Percentiles rank a stretch among this genome's conserved stretches.
Evolutionary conservation across 2,888 invertebrate species (phyloP).

Genomic region (Caenorhabditis angaria): DNA sequence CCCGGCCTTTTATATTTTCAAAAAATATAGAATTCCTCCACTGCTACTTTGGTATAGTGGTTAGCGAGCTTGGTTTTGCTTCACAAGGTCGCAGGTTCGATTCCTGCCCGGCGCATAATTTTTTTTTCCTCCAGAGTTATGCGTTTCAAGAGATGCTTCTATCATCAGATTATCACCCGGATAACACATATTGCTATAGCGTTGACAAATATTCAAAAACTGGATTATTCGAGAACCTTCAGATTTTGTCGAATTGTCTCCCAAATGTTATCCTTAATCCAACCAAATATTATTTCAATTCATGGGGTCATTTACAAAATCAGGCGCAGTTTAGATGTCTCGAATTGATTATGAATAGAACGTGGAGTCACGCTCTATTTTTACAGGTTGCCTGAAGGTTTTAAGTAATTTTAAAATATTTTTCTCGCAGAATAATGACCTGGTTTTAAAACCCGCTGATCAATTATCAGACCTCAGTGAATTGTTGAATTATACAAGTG

Average conservation of each 20-base stretch:
- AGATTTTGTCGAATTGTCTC: slow-evolving; percentile 22
- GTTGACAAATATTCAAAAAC: slow-evolving; percentile 23
- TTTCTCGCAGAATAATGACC: slow-evolving; percentile 28
- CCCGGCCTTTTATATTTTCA: too few species aligned
- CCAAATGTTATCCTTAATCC: slow-evolving; percentile 23
- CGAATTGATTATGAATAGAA: slow-evolving; percentile 14
- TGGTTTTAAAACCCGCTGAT: slow-evolving; percentile 28
- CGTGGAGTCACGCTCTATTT: slow-evolving; percentile 31
- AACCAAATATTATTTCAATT: slow-evolving; percentile 21
- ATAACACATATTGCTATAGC: slow-evolving; percentile 32
- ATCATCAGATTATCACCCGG: slow-evolving; percentile 31
- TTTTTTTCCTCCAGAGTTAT: slow-evolving; percentile 17
- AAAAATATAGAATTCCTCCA: too few species aligned
- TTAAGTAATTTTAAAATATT: too few species aligned
- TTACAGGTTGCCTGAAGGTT: slow-evolving; percentile 21
- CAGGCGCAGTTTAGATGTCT: slow-evolving; percentile 37
- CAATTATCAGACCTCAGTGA: slow-evolving; percentile 34
- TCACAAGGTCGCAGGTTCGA: too few species aligned
- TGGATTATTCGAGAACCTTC: slow-evolving; percentile 15
- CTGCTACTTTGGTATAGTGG: too few species aligned
- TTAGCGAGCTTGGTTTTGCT: too few species aligned
- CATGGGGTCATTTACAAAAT: slow-evolving; percentile 31
- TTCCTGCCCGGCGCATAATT: too few species aligned
- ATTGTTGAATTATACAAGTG: slow-evolving; percentile 29
- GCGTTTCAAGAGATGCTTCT: slow-evolving; percentile 36